Evolutionary conservation across 2,797 vertebrate genomes (phyloP).

Genomic region (Iguana delicatissima): DNA sequence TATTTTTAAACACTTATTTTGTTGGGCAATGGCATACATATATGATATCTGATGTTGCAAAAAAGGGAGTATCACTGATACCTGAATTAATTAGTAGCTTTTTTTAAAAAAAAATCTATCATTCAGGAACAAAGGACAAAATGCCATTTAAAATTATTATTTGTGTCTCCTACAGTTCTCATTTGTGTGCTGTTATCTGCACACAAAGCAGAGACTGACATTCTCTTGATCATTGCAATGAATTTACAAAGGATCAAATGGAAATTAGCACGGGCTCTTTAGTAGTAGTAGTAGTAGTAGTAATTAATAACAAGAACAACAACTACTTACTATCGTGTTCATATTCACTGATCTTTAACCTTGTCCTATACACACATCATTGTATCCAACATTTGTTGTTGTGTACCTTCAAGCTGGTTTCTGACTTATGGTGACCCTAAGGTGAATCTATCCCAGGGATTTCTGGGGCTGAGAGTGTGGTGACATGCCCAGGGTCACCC

Average conservation of each 20-base stretch:
- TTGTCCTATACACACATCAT: no score
- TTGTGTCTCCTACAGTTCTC: neutral
- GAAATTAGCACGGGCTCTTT: neutral
- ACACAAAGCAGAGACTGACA: neutral
- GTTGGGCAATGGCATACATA: neutral
- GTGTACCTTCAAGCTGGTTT: no score
- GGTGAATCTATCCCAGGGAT: no score
- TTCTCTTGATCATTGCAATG: neutral
- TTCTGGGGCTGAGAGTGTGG: no score
- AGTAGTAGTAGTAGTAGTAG: neutral
- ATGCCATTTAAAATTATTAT: neutral
- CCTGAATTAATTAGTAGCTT: neutral
- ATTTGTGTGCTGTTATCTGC: neutral
- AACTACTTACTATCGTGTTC: neutral
- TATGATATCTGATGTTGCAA: neutral
- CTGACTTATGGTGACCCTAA: no score
- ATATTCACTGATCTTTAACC: no score
- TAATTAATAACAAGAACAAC: no score
- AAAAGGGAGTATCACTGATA: neutral
- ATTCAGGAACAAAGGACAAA: neutral
- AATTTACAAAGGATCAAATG: neutral
- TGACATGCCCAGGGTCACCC: neutral
- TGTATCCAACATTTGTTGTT: no score
- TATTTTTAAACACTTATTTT: slow-evolving; percentile 1
- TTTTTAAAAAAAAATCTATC: neutral